Evolutionary conservation across 2,113 vertebrate genomes (phyloP).

Genomic region (Anoplopoma fimbria): DNA sequence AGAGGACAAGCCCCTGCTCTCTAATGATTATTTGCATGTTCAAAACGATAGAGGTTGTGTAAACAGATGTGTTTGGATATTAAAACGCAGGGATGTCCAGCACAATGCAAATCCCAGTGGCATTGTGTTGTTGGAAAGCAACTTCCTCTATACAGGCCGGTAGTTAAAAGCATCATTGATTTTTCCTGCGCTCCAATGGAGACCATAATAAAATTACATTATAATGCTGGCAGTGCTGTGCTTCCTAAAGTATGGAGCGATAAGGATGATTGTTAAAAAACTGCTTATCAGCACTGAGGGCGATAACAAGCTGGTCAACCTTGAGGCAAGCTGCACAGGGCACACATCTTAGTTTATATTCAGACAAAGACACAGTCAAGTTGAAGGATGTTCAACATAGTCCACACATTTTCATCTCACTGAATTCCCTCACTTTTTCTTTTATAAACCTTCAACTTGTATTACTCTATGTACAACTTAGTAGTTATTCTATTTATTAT

Average conservation of each 20-base stretch:
- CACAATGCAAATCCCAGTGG: background rate
- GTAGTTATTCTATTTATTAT: background rate
- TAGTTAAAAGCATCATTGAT: background rate
- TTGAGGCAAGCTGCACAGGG: background rate
- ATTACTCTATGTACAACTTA: background rate
- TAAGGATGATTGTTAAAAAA: background rate
- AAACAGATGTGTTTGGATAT: conserved; percentile 53
- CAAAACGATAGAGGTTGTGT: conserved; percentile 23
- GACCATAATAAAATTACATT: background rate
- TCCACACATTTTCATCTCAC: background rate
- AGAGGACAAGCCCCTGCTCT: conserved; percentile 60
- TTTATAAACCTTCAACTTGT: background rate
- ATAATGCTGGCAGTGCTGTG: background rate
- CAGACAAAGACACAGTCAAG: background rate
- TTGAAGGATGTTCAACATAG: background rate
- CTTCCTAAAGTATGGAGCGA: background rate
- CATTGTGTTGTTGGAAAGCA: background rate
- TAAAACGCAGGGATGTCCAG: conserved; percentile 27
- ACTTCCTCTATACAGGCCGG: background rate
- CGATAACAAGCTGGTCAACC: background rate
- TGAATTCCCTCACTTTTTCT: too few species aligned
- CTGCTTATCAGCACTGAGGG: background rate
- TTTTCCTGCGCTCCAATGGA: background rate
- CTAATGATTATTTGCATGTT: conserved; percentile 59
- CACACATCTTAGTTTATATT: background rate